Evolutionary conservation across 2,113 vertebrate species (phyloP).

Genomic region (Sturnus vulgaris): DNA sequence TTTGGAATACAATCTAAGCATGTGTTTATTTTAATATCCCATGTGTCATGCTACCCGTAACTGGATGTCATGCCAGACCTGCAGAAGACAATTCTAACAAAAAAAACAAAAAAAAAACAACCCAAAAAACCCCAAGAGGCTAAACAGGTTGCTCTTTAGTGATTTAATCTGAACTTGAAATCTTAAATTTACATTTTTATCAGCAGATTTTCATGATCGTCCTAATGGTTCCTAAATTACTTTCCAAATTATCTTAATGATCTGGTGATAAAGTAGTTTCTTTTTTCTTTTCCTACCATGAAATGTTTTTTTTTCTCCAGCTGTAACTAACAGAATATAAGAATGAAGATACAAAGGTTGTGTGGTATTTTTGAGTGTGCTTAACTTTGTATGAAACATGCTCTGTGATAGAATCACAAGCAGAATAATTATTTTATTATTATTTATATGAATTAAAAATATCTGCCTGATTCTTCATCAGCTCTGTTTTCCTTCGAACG

Average conservation of each 20-base stretch:
- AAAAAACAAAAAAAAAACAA: background rate
- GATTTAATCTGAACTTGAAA: background rate
- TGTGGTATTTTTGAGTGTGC: background rate
- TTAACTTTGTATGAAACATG: background rate
- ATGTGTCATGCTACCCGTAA: background rate
- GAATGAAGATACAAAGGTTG: background rate
- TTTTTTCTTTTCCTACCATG: background rate
- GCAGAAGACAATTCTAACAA: background rate
- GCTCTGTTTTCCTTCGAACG: background rate
- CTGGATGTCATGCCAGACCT: background rate
- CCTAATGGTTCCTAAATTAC: background rate
- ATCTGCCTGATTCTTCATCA: background rate
- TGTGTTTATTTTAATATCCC: background rate
- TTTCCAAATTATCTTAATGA: background rate
- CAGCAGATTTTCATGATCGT: background rate
- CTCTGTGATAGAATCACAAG: background rate
- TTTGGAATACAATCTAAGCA: background rate
- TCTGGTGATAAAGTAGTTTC: background rate
- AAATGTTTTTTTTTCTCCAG: background rate
- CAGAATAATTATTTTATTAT: background rate
- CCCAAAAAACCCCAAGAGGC: background rate
- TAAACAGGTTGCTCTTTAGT: background rate
- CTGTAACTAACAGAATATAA: background rate
- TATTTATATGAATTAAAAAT: background rate
- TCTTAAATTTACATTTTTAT: background rate